Percentiles rank a stretch among this genome's conserved stretches.
phyloP scores from a whole-genome alignment of 2,113 vertebrate genomes.

The Microtus richardsoni region DNA sequence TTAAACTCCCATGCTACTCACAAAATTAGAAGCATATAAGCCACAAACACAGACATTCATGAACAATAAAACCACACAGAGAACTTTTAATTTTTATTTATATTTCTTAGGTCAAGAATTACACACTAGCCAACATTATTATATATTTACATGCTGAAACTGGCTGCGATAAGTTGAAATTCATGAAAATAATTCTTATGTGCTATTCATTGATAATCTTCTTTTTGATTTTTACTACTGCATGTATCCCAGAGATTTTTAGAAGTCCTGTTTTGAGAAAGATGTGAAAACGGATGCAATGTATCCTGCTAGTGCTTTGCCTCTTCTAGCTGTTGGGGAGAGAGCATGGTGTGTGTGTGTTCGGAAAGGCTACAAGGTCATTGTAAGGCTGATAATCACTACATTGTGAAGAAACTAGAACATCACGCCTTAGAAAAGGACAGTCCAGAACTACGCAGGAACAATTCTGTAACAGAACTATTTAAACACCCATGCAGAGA shows the following conservation, averaged over 20 bases:
- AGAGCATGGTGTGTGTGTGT: slow-evolving; percentile 90
- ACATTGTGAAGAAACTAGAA: slow-evolving; percentile 88
- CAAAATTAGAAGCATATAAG: background rate
- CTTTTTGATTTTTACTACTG: slow-evolving; percentile 86
- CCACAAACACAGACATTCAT: background rate
- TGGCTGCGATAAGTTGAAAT: slow-evolving; percentile 91
- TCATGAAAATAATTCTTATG: slow-evolving; percentile 94
- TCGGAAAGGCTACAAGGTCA: slow-evolving; percentile 91
- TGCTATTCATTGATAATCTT: slow-evolving; percentile 92
- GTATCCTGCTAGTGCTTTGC: slow-evolving; percentile 88
- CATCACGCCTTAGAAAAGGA: slow-evolving; percentile 87
- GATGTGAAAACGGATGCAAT: slow-evolving; percentile 90
- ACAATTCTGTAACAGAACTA: slow-evolving; percentile 88
- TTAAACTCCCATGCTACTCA: background rate
- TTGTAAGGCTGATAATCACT: slow-evolving; percentile 92
- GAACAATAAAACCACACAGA: slow-evolving; percentile 81
- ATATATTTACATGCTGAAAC: slow-evolving; percentile 95
- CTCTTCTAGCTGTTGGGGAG: slow-evolving; percentile 89
- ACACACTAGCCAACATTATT: slow-evolving; percentile 93
- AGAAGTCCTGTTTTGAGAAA: slow-evolving; percentile 89
- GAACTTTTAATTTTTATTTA: slow-evolving; percentile 90
- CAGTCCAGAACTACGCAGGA: slow-evolving; percentile 85
- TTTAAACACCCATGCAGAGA: slow-evolving; percentile 90
- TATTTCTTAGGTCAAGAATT: slow-evolving; percentile 93
- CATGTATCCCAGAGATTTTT: slow-evolving; percentile 89